Evolutionary conservation across 1,140 invertebrate species (phyloP).

Genomic region (Drosophila sechellia): DNA sequence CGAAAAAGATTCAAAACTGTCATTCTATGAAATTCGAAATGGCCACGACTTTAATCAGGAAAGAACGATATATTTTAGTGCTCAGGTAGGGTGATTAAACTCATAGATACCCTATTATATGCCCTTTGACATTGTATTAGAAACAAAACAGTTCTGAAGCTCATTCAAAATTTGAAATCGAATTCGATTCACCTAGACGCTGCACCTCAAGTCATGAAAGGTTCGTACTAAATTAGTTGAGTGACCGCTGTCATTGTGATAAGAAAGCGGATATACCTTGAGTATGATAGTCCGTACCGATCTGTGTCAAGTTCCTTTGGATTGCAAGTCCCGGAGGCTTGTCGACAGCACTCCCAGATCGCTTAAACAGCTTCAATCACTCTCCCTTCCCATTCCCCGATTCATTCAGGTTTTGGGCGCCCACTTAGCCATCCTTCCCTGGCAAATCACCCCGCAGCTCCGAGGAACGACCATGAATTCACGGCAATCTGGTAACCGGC

Average conservation of each 20-base stretch:
- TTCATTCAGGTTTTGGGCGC: slow-evolving; percentile 19
- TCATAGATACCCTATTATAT: too few species aligned
- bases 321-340: neutral
- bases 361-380: neutral
- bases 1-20: slow-evolving; percentile 10
- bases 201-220: too few species aligned
- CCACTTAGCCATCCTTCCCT: slow-evolving; percentile 33
- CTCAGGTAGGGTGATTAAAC: neutral
- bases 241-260: too few species aligned
- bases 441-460: slow-evolving; percentile 6
- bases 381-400: neutral
- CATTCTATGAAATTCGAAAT: neutral
- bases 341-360: slow-evolving; percentile 9
- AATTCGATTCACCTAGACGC: too few species aligned
- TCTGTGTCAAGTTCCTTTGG: neutral
- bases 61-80: too few species aligned
- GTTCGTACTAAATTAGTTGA: too few species aligned
- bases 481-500: slow-evolving; percentile 27
- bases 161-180: too few species aligned
- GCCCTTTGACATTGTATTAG: too few species aligned
- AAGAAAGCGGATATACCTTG: neutral
- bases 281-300: too few species aligned
- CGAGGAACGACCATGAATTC: slow-evolving; percentile 11
- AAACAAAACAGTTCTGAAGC: too few species aligned
- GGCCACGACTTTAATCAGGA: neutral